These are phyloP conservation scores for Malachius bipustulatus DNA, from an alignment of 2,888 invertebrate genomes.

Conservation along the genomic window DNA sequence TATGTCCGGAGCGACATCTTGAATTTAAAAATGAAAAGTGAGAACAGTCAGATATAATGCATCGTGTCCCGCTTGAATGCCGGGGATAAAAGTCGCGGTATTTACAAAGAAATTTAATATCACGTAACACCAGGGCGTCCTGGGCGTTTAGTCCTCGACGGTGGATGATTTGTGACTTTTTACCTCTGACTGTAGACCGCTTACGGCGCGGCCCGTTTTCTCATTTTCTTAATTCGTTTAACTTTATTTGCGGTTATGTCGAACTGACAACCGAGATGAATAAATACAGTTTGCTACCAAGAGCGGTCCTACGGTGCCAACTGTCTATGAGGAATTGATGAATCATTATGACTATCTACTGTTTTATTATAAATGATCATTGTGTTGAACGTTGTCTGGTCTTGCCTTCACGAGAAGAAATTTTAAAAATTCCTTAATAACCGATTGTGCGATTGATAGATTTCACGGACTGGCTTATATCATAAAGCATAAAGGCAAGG, in stretches of 20 bases:
- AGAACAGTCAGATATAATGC: conserved; percentile 1
- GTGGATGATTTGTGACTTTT: conserved; percentile 12
- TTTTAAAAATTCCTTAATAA: no score
- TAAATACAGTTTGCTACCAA: conserved; percentile 1
- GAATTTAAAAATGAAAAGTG: background rate
- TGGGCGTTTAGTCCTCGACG: conserved; percentile 12
- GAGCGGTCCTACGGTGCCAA: no score
- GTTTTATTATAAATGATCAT: no score
- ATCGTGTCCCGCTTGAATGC: background rate
- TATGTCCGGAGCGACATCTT: background rate
- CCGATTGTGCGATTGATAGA: no score
- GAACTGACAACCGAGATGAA: background rate
- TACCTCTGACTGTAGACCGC: background rate
- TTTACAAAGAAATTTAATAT: background rate
- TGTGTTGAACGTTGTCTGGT: no score
- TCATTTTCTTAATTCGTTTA: conserved; percentile 2
- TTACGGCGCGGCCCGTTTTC: conserved; percentile 2
- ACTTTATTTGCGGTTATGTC: background rate
- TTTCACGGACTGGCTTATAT: no score
- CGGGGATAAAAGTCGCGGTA: conserved; percentile 5
- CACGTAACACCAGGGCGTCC: conserved; percentile 16
- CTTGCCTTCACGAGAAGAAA: no score
- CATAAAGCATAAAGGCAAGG: no score
- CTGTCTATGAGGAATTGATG: no score
- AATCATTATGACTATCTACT: conserved; percentile 1